Percentiles rank a stretch among this genome's conserved stretches.
Conservation (phyloP, 2,888 invertebrate genomes). For the Shargacucullia verbasci region DNA sequence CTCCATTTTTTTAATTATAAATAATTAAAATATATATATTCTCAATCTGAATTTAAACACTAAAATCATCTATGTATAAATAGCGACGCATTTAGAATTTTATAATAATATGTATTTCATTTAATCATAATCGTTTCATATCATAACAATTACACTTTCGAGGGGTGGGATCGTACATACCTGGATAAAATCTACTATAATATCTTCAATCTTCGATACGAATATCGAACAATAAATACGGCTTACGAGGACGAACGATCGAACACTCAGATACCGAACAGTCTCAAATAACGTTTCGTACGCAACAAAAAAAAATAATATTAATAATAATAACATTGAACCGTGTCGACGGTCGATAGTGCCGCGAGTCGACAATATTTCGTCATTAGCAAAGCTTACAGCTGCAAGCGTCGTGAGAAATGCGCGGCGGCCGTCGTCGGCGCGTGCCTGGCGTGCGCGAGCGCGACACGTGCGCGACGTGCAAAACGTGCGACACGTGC, state of each 20-base stretch:
- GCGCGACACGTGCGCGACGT: constrained; percentile 3
- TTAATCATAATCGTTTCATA: constrained; percentile 70
- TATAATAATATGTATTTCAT: constrained; percentile 71
- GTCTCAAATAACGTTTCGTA: constrained; percentile 87
- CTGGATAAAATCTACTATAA: constrained; percentile 70
- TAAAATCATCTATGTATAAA: constrained; percentile 84
- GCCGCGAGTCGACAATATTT: constrained; percentile 76
- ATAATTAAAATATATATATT: constrained; percentile 79
- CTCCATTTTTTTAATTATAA: constrained; percentile 73
- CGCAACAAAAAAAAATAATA: constrained; percentile 82
- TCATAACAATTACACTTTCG: constrained; percentile 79
- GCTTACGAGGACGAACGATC: constrained; percentile 77
- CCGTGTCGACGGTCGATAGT: constrained; percentile 64
- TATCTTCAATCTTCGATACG: constrained; percentile 61
- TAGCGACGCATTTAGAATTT: constrained; percentile 85
- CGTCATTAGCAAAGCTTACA: constrained; percentile 87
- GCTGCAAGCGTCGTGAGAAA: constrained; percentile 86
- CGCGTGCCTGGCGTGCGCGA: constrained; percentile 58
- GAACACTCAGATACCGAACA: constrained; percentile 84
- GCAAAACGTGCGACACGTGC: not conserved
- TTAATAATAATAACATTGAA: constrained; percentile 65
- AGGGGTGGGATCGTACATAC: constrained; percentile 78
- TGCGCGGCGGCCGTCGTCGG: constrained; percentile 53
- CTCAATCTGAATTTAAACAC: constrained; percentile 85
- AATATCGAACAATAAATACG: constrained; percentile 79